Percentiles rank a stretch among this genome's conserved stretches.
These are phyloP conservation scores for Pammene fasciana DNA, from an alignment of 2,888 invertebrate species.

Conservation along the genomic window DNA sequence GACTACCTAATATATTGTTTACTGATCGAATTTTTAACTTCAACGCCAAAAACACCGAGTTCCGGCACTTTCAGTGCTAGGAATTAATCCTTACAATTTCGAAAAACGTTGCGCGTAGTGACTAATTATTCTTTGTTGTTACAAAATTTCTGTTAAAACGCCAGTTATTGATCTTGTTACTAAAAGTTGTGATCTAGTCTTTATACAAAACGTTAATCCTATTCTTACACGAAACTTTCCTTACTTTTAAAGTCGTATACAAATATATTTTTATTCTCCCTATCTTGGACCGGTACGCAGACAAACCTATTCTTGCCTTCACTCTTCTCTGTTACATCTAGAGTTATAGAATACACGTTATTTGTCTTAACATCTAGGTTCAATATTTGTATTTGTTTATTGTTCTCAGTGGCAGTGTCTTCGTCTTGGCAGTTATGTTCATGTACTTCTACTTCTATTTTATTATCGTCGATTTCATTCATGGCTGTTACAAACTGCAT, in stretches of 20 bases:
- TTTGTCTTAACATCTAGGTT: constrained; percentile 80
- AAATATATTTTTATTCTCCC: constrained; percentile 76
- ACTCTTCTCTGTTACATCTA: constrained; percentile 71
- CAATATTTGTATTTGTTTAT: constrained; percentile 81
- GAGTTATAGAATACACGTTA: constrained; percentile 78
- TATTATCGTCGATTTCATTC: constrained; percentile 64
- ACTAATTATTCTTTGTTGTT: too few relatives aligned
- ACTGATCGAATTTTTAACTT: too few relatives aligned
- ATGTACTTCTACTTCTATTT: constrained; percentile 49
- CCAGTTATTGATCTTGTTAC: not conserved
- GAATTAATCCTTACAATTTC: too few relatives aligned
- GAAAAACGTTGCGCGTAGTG: too few relatives aligned
- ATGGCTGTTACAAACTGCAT: constrained; percentile 76
- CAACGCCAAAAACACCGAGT: too few relatives aligned
- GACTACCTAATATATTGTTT: constrained; percentile 17
- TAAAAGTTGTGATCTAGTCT: constrained; percentile 23
- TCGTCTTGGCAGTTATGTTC: constrained; percentile 48
- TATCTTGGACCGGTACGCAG: constrained; percentile 71
- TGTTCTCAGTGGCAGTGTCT: constrained; percentile 66
- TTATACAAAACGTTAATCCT: constrained; percentile 30
- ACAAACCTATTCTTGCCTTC: constrained; percentile 74
- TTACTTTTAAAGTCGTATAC: constrained; percentile 80
- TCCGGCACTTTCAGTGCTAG: too few relatives aligned
- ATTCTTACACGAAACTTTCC: constrained; percentile 74
- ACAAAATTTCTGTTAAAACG: too few relatives aligned